Evolutionary conservation across 2,888 invertebrate species (phyloP), one percentile per base, ranked within the genome.

Genomic region (Parnassius smintheus): DNA sequence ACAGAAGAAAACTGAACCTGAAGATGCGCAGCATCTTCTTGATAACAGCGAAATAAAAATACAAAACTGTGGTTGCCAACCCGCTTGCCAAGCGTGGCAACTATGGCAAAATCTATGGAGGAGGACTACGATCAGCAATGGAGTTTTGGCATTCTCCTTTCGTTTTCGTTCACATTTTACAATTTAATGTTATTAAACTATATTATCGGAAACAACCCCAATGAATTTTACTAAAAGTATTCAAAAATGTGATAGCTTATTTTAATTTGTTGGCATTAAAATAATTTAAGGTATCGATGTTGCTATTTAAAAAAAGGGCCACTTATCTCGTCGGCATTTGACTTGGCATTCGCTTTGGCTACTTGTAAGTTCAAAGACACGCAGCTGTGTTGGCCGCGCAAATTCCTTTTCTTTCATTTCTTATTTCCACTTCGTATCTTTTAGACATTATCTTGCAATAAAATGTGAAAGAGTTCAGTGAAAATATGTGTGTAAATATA

Each of bases 231-330:
- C 35, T 35, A 7, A 35, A 35, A 35, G 35, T 35, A 35, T 35
- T 35, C 35, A 35, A 49, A 53, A 49, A 51, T 46, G 25, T 53
- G 57, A 57, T 58, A 53, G 49, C 41, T 58, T 41, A 62, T 54
- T 50, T 51, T 62, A 62, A 58, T 62, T 62, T 54, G 58, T 49
- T 54, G 54, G 58, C 48, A 62, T 58, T 53, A 42, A 41, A 62
- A 62, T 54, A 49, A 58, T 62, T 62, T 49, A 49, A 58, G 50
- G 58, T 42, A 62, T 62, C 57, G 41, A 50, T 54, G 58, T 58
- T 35, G 58, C 35, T 54, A 50, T 62, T 49, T 48, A n/a, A 54
- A 62, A 58, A 50, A 49, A 18, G 18, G 44, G 1, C 25, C 25
- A 25, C 12, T 42, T 45, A 50, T 44, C 49, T 18, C 44, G 62